Conservation (phyloP, 1,140 invertebrate species). For the Drosophila watanabei region DNA sequence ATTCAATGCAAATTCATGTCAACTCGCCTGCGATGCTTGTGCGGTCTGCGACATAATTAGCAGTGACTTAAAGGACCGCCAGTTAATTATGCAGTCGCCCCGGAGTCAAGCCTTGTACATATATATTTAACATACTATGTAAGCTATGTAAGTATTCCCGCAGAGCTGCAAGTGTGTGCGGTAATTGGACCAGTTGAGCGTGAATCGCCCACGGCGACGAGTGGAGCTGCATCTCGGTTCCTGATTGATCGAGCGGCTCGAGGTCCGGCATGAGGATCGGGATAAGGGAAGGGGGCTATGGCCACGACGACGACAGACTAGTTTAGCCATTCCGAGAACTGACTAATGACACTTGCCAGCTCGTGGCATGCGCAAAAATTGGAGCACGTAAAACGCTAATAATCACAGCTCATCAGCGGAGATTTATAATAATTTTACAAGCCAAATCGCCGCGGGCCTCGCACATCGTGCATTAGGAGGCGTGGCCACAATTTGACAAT, state of each 20-base stretch:
- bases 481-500: conserved; percentile 76
- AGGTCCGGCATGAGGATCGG: conserved; percentile 4
- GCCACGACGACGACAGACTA: conserved; percentile 59
- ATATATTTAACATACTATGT: conserved; percentile 11
- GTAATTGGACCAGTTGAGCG: conserved; percentile 73
- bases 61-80: conserved; percentile 57
- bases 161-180: conserved; percentile 27
- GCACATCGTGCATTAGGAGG: conserved; percentile 77
- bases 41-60: conserved; percentile 78
- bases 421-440: conserved; percentile 84
- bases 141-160: background rate
- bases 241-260: conserved; percentile 67
- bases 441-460: conserved; percentile 41
- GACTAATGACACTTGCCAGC: conserved; percentile 74
- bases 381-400: conserved; percentile 79
- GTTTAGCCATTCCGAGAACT: conserved; percentile 73
- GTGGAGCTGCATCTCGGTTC: conserved; percentile 50
- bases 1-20: conserved; percentile 75
- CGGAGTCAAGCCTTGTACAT: background rate
- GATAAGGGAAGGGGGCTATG: background rate
- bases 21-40: conserved; percentile 55
- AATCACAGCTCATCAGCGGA: conserved; percentile 81
- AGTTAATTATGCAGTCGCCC: conserved; percentile 66
- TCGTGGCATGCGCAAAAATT: conserved; percentile 62
- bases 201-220: conserved; percentile 67